Evolutionary conservation across 2,797 vertebrate genomes (phyloP), one percentile per base, ranked within the genome.

Genomic region (Jordanella pulchra): DNA sequence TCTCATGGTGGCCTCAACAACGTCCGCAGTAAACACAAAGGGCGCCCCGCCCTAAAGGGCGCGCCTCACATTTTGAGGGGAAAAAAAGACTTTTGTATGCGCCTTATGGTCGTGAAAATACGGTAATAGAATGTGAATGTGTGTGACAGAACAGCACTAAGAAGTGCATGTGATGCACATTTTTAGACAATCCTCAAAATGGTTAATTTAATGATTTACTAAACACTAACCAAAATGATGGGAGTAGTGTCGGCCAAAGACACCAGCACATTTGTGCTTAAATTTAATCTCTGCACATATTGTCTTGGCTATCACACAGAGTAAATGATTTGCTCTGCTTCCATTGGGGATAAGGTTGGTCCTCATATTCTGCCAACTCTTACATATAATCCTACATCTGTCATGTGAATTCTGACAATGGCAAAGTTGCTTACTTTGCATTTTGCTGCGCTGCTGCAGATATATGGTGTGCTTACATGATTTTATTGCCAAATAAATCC

Each of bases 401-500:
- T 73, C 72, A 56, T 72, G 54, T 56, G 28, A 60, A 67, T 85
- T 86, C 74, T 77, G 84, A 89, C 77, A 58, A 69, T 67, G 72
- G 68, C 56, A 73, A 72, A 85, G 35, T 78, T 65, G 82, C 86
- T 86, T 87, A 77, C 78, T 85, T 76, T 67, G 82, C 80, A 77
- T 84, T 91, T 85, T 65, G 55, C 58, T 7, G 4, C 7, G 15
- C 71, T 5, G 1, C 30, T 63, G 61, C 73, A 87, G 76, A 90
- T 86, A 85, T 89, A 89, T 73, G 6, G 82, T 76, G 69, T 84
- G 73, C 86, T 84, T 81, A 71, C 75, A 84, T 74, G 79, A 83
- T 86, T 90, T 89, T 89, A 92, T 74, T 74, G 72, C 69, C 78
- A 81, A 90, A 87, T 91, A 89, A 91, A 91, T 89, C 83, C 53